Percentiles rank a stretch among this genome's conserved stretches.
Evolutionary conservation across 2,113 vertebrate species (phyloP).

Genomic region (Brachyistius frenatus): DNA sequence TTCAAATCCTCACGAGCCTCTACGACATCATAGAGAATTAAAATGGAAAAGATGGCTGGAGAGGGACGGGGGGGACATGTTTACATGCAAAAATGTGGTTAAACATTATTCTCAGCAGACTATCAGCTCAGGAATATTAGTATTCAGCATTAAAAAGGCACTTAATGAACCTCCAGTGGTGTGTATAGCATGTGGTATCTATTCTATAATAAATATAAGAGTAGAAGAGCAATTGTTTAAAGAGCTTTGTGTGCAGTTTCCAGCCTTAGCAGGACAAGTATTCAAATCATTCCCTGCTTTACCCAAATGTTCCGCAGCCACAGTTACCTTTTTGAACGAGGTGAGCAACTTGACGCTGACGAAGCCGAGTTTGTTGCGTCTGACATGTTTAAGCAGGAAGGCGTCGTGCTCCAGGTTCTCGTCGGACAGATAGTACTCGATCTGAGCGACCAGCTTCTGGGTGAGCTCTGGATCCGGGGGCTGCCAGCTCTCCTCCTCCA

Average conservation of each 20-base stretch:
- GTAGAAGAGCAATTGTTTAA: neutral
- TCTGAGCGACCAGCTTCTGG: slow-evolving; percentile 92
- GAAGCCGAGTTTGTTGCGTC: slow-evolving; percentile 96
- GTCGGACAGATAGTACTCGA: slow-evolving; percentile 97
- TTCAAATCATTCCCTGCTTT: neutral
- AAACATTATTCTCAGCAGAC: neutral
- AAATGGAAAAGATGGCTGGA: neutral
- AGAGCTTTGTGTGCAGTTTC: neutral
- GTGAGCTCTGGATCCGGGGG: slow-evolving; percentile 91
- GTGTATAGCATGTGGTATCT: neutral
- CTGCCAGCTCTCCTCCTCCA: slow-evolving; percentile 93
- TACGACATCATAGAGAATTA: neutral
- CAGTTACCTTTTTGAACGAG: slow-evolving; percentile 96
- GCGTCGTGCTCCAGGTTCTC: slow-evolving; percentile 97
- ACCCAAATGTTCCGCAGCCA: neutral
- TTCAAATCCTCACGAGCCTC: slow-evolving; percentile 3
- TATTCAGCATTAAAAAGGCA: neutral
- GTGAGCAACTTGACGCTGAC: slow-evolving; percentile 98
- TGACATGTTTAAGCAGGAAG: slow-evolving; percentile 95
- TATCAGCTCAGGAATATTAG: neutral
- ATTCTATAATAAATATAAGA: neutral
- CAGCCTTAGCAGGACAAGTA: neutral
- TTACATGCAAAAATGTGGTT: neutral
- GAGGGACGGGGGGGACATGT: fast-evolving
- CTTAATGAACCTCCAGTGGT: slow-evolving; percentile 1